Evolutionary conservation across 2,797 vertebrate genomes (phyloP), one percentile per base, ranked within the genome.

Genomic region (Artibeus jamaicensis): DNA sequence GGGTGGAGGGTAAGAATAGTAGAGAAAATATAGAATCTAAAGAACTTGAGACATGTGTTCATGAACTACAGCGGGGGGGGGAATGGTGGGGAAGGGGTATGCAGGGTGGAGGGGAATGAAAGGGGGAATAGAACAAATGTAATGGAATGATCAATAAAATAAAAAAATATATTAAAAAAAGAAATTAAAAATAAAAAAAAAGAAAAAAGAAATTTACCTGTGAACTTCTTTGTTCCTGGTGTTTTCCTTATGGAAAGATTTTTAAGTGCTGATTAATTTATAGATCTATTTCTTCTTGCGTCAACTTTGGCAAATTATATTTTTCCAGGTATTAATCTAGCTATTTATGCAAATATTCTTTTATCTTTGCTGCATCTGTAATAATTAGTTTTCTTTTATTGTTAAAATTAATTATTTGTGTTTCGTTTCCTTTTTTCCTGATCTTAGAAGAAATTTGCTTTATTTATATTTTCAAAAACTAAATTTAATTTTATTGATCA

Each of bases 291-390:
- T 89, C 12, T 86, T 89, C 50, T 37, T 82, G 42, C 70, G 37
- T 59, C 19, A 62, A 24, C 37, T 92, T 70, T 86, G 81, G 50
- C 37, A 46, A 83, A 77, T 71, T 89, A 9, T 70, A 62, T 87
- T 83, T 90, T 86, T 76, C 53, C 48, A 76, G 34, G 50, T 68
- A n/a, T 57, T 82, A 53, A 62, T 48, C 50, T 77, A 78, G 26
- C 14, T 34, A 86, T 82, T 86, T 92, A 62, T 86, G 26, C 32
- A 89, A 68, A 96, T 92, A 84, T 78, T 85, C 39, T 46, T 91
- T 91, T 84, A 85, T 70, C 44, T 94, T 42, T 70, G 57, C 34
- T 81, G 6, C 9, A 34, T 94, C 15, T 89, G 10, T 76, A 86
- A 9, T 74, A 89, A 81, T 84, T 89, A 79, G 46, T 2, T 76